Evolutionary conservation across 2,113 vertebrate species (phyloP), one percentile per base, ranked within the genome.

Genomic region (Albula goreensis): DNA sequence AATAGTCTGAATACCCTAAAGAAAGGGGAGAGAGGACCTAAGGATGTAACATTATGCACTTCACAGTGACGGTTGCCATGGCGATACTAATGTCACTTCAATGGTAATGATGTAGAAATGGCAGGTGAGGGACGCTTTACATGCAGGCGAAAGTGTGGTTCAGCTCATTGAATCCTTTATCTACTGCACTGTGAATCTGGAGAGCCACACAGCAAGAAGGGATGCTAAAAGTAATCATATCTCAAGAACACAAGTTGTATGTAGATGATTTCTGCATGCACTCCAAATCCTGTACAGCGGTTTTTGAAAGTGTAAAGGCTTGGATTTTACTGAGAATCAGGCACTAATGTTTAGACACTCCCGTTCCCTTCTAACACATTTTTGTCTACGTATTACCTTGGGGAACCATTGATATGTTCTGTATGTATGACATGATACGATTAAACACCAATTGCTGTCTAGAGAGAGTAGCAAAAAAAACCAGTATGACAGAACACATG

Each of bases 11-110:
- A 60, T 50, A 85, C 89, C 87, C 89, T 87, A 90, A 60, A 60
- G 17, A 56, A 56, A 56, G 12, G 17, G 17, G 17, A 12, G 2
- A 81, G 86, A 90, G n/a, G 79, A 53, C 70, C 85, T 77, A 60
- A 85, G 87, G 86, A 90, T 79, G 80, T 84, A 63, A 89, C 53
- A 1, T 84, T 86, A 83, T 80, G 82, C 89, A 82, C 84, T 87
- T 85, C 79, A 50, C 63, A 85, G 92, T 89, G 86, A 90, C 91
- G 91, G 94, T 95, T 95, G 93, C 93, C 93, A 95, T 95, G 93
- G 94, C 91, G 92, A 95, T 94, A 90, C 89, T 93, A 92, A 94
- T 94, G 93, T 92, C 92, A 91, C 90, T 93, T 91, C 90, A 91
- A 87, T 90, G 85, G 92, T 91, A 90, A 91, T 90, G 91, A 92